Evolutionary conservation across 2,888 invertebrate genomes (phyloP).

Genomic region (Torymus texanus): DNA sequence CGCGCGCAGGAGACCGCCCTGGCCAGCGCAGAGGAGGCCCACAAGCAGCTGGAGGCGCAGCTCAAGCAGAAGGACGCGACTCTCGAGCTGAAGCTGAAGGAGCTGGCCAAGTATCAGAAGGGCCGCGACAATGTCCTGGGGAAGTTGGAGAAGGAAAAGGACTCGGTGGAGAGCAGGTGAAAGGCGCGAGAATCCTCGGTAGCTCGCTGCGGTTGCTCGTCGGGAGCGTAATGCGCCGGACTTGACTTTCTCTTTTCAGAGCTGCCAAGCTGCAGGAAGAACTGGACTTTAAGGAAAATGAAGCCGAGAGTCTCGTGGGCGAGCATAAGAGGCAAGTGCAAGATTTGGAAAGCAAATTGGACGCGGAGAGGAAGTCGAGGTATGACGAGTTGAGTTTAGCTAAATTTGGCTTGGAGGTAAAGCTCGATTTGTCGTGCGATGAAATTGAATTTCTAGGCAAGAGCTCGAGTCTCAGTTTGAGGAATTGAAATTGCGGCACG

Average conservation of each 20-base stretch:
- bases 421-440: background rate
- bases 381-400: constrained; percentile 37
- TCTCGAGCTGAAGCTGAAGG: constrained; percentile 61
- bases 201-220: constrained; percentile 34
- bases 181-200: background rate
- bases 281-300: constrained; percentile 61
- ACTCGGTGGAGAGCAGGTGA: constrained; percentile 65
- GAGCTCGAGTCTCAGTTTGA: constrained; percentile 55
- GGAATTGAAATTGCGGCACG: constrained; percentile 59
- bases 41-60: constrained; percentile 62
- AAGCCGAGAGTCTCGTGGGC: constrained; percentile 56
- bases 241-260: constrained; percentile 55
- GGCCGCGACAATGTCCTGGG: constrained; percentile 61
- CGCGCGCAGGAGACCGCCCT: constrained; percentile 62
- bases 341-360: constrained; percentile 48
- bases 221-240: background rate
- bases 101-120: constrained; percentile 64
- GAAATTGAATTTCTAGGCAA: constrained; percentile 54
- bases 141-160: constrained; percentile 67
- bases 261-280: constrained; percentile 64
- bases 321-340: constrained; percentile 57
- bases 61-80: constrained; percentile 64
- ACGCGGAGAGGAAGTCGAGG: constrained; percentile 60
- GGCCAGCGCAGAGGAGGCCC: constrained; percentile 58
- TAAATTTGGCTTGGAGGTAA: too few relatives aligned